These are phyloP conservation scores for Vulpes vulpes DNA, from an alignment of 2,113 vertebrate species.

Conservation along the genomic window DNA sequence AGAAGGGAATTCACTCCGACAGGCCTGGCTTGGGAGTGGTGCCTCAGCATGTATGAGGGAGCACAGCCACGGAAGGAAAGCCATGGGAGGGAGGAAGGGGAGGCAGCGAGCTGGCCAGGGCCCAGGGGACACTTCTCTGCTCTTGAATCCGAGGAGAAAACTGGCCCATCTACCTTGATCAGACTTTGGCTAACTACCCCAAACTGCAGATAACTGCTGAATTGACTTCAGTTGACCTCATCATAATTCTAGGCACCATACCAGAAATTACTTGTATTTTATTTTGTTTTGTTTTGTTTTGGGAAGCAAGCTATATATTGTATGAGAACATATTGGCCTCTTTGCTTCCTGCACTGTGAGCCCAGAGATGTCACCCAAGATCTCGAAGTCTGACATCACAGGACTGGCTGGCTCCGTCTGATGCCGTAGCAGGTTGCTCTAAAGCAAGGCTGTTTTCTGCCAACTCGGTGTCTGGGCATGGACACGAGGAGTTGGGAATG, in stretches of 20 bases:
- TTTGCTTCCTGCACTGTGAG: not conserved
- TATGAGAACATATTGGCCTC: not conserved
- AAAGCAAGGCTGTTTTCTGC: slow-evolving; percentile 52
- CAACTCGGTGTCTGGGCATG: slow-evolving; percentile 69
- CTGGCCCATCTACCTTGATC: no score
- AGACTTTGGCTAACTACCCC: no score
- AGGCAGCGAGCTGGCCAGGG: not conserved
- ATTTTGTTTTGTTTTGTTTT: not conserved
- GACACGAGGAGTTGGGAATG: slow-evolving; percentile 60
- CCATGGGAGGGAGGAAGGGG: fast-evolving
- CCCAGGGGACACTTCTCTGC: not conserved
- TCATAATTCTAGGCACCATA: not conserved
- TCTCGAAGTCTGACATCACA: not conserved
- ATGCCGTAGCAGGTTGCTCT: not conserved
- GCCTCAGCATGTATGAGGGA: no score
- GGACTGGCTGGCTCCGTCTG: not conserved
- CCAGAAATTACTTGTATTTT: not conserved
- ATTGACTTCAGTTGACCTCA: not conserved
- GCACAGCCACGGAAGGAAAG: no score
- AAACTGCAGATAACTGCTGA: not conserved
- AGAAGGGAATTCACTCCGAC: not conserved
- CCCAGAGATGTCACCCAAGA: not conserved
- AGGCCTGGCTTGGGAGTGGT: not conserved
- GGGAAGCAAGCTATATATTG: not conserved
- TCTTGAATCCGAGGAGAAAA: not conserved